Evolutionary conservation across 1,140 invertebrate species (phyloP), one percentile per base, ranked within the genome.

Genomic region (Brachionus paranguensis): DNA sequence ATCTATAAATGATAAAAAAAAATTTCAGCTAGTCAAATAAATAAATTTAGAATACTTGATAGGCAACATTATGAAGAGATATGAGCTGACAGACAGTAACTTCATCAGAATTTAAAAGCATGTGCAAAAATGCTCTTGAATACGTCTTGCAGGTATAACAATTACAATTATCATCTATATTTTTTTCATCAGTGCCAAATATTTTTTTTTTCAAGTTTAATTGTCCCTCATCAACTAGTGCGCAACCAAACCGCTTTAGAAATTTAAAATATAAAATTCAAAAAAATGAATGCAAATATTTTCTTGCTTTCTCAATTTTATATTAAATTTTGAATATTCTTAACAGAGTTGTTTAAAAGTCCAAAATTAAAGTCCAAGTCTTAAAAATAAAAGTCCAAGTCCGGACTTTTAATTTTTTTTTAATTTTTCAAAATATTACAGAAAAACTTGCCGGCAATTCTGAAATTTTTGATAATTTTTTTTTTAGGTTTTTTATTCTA

Each of bases 21-120:
- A n/a, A 33, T 1, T 37, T 20, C 17, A 68, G 4, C 6, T 37
- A 37, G n/a, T 5, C 10, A 70, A 83, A 50, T 47, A 29, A 11
- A 37, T 7, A 83, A 83, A 14, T n/a, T n/a, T n/a, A n/a, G 1
- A 24, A 14, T 76, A 76, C 93, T 91, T 95, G 93, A 89, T 94
- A 96, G 50, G 93, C 92, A 76, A 97, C 91, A 90, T 98, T 98
- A 88, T 98, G 96, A 64, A 96, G 92, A 27, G 94, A 94, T 3
- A 98, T 87, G n/a, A 98, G 90, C 89, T 96, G 95, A 89, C 96
- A 97, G 33, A 95, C 94, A 1, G 96, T 94, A n/a, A 95, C 92
- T 90, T 98, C 94, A 83, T 93, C 91, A 27, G 93, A 27, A 24
- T 74, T 94, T 3, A 93, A 94, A 84, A 98, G 93, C 83, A 93